These are phyloP conservation scores for Podotricha telesiphe DNA, from an alignment of 2,888 invertebrate species.

Conservation along the genomic window DNA sequence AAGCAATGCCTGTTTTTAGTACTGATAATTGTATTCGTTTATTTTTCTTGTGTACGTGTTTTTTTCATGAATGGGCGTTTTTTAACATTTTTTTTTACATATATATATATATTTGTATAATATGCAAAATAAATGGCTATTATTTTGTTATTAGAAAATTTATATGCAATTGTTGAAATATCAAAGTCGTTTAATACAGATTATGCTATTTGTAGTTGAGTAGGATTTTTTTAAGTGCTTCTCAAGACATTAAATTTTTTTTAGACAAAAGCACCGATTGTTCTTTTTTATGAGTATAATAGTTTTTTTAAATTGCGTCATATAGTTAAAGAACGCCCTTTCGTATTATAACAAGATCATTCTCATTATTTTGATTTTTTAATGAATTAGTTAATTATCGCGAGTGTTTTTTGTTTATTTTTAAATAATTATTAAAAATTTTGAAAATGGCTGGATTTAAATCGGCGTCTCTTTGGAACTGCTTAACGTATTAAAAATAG, in stretches of 20 bases:
- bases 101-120: constrained; percentile 2
- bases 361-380: constrained; percentile 10
- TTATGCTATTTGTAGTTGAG: too few species aligned
- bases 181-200: too few species aligned
- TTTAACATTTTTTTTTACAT: not conserved
- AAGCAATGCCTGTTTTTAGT: constrained; percentile 21
- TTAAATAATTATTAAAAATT: too few species aligned
- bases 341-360: not conserved
- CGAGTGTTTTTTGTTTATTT: too few species aligned
- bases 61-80: constrained; percentile 5
- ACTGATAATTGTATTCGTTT: constrained; percentile 10
- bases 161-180: not conserved
- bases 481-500: too few species aligned
- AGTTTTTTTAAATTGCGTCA: not conserved
- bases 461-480: too few species aligned
- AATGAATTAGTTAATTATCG: constrained; percentile 7
- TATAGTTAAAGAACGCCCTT: constrained; percentile 16
- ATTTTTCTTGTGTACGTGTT: constrained; percentile 5
- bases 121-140: not conserved
- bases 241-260: not conserved
- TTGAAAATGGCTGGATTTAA: too few species aligned
- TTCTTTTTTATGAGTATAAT: not conserved
- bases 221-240: not conserved
- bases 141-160: not conserved
- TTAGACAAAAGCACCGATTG: not conserved